phyloP scores from a whole-genome alignment of 2,113 vertebrate genomes.

The Geococcyx californianus region DNA sequence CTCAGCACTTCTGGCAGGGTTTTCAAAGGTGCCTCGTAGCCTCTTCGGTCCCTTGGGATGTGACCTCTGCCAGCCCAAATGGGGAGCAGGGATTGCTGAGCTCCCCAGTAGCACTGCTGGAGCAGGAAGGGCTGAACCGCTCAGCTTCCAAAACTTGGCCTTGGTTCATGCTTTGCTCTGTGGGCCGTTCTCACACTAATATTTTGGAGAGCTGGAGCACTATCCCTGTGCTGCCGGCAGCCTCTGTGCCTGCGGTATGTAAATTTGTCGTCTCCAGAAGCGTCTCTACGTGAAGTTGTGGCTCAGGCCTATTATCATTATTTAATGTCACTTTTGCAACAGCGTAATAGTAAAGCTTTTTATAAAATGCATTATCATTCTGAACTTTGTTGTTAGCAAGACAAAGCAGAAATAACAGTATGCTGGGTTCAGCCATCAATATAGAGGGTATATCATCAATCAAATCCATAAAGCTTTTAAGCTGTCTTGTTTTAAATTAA shows the following conservation, averaged over 20 bases:
- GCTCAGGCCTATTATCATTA: constrained; percentile 66
- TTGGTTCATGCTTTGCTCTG: neutral
- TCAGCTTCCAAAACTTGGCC: neutral
- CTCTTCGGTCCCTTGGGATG: neutral
- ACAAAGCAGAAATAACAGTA: constrained; percentile 73
- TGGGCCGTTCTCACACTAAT: neutral
- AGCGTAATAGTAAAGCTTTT: constrained; percentile 58
- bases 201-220: neutral
- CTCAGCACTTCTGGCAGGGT: neutral
- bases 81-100: accelerated
- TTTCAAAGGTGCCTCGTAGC: accelerated
- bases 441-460: constrained; percentile 70
- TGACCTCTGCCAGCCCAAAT: neutral
- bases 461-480: constrained; percentile 76
- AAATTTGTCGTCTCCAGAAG: constrained; percentile 53
- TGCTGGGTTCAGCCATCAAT: constrained; percentile 70
- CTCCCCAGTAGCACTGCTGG: neutral
- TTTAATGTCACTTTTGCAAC: constrained; percentile 68
- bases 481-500: constrained; percentile 75
- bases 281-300: constrained; percentile 46
- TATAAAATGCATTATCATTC: constrained; percentile 68
- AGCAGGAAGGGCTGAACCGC: neutral
- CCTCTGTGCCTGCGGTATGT: neutral
- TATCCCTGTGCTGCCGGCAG: neutral
- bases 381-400: constrained; percentile 71